phyloP scores from a whole-genome alignment of 2,888 invertebrate species.

The Pristionchus exspectatus region DNA sequence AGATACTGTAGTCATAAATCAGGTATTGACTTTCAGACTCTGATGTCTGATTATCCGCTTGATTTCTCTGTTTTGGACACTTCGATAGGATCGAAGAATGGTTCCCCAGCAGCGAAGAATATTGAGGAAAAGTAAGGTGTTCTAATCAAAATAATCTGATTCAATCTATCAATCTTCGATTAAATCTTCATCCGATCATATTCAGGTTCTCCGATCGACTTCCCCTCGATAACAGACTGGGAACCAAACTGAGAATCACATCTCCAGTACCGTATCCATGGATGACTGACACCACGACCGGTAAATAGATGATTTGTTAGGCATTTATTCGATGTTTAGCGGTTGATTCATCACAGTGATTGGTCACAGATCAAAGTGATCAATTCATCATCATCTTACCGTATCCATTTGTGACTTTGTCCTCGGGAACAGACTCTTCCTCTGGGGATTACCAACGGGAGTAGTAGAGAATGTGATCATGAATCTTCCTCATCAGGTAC shows the following conservation, averaged over 20 bases:
- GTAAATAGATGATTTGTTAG: background rate
- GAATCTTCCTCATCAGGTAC: conserved; percentile 57
- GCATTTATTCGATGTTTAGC: background rate
- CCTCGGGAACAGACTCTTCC: background rate
- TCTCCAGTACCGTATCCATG: conserved; percentile 61
- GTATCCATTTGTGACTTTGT: too few relatives aligned
- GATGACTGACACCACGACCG: conserved; percentile 58
- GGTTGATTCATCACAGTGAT: too few relatives aligned
- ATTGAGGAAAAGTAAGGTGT: background rate
- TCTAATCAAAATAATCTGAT: background rate
- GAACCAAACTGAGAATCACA: conserved; percentile 60
- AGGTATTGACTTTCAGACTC: background rate
- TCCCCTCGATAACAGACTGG: conserved; percentile 62
- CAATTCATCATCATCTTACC: too few relatives aligned
- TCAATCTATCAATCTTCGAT: background rate
- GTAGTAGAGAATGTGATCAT: background rate
- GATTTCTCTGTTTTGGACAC: conserved; percentile 51
- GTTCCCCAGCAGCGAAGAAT: background rate
- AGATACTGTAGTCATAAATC: background rate
- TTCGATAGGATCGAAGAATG: conserved; percentile 46
- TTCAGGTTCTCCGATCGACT: conserved; percentile 25
- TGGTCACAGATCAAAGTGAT: too few relatives aligned
- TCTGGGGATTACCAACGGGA: too few relatives aligned
- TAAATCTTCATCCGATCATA: background rate
- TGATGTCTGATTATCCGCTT: conserved; percentile 30